Conservation (phyloP, 2,888 invertebrate species). For the Gasteruption jaculator region DNA sequence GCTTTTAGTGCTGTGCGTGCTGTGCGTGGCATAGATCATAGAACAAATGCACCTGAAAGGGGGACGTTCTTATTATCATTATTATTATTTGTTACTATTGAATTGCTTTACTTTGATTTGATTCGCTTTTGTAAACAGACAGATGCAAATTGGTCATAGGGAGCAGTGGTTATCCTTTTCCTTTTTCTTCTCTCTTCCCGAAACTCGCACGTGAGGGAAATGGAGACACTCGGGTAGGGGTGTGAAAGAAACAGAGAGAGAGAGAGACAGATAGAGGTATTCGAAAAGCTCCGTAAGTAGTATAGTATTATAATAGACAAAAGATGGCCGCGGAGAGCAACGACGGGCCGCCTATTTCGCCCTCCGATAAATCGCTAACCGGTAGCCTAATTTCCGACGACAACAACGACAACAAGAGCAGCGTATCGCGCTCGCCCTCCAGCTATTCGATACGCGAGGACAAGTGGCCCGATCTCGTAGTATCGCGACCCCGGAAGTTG, state of each 20-base stretch:
- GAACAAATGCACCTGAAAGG: too few species aligned
- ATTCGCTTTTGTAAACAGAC: too few species aligned
- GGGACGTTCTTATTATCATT: too few species aligned
- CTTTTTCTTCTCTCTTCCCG: too few species aligned
- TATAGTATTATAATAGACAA: slow-evolving; percentile 17
- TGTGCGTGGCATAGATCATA: too few species aligned
- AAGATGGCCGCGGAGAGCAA: slow-evolving; percentile 47
- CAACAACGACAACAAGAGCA: slow-evolving; percentile 51
- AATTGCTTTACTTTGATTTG: too few species aligned
- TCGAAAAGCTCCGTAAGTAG: slow-evolving; percentile 12
- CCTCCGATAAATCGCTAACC: slow-evolving; percentile 47
- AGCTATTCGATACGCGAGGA: slow-evolving; percentile 56
- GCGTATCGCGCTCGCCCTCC: slow-evolving; percentile 57
- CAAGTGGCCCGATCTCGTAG: slow-evolving; percentile 49
- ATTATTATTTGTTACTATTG: too few species aligned
- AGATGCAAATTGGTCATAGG: too few species aligned
- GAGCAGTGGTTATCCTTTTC: too few species aligned
- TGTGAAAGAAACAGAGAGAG: background rate
- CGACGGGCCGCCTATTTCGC: slow-evolving; percentile 47
- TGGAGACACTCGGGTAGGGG: too few species aligned
- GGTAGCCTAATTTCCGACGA: slow-evolving; percentile 53
- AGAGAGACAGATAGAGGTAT: slow-evolving; percentile 8
- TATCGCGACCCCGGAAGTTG: slow-evolving; percentile 47
- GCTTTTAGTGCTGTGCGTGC: too few species aligned
- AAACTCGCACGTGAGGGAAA: too few species aligned